Percentiles rank a stretch among this genome's conserved stretches.
Conservation (phyloP, 2,113 vertebrate genomes). For the Prunella himalayana region DNA sequence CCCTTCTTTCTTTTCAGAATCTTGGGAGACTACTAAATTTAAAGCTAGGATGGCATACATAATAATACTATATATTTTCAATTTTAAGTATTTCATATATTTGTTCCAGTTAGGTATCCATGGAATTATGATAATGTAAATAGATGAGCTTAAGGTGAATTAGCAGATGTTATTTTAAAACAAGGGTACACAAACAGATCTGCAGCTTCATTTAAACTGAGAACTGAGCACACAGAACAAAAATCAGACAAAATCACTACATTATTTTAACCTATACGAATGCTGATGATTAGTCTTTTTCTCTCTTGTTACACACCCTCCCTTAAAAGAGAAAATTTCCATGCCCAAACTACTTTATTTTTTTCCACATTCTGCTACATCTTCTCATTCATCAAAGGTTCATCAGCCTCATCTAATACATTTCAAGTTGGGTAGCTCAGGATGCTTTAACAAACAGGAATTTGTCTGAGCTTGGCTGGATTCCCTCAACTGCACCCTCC, state of each 20-base stretch:
- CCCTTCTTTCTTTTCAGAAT: neutral
- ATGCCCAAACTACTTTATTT: neutral
- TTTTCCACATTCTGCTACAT: neutral
- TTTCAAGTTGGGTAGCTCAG: neutral
- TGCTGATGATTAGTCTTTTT: neutral
- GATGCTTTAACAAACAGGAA: slow-evolving; percentile 20
- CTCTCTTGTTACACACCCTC: neutral
- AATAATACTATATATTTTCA: neutral
- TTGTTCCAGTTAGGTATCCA: neutral
- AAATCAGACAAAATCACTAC: neutral
- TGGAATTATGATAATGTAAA: neutral
- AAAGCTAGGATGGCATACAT: neutral
- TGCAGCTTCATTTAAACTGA: neutral
- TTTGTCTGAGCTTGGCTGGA: slow-evolving; percentile 19
- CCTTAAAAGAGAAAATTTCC: neutral
- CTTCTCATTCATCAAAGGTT: neutral
- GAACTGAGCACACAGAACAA: neutral
- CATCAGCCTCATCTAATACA: neutral
- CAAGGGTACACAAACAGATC: neutral
- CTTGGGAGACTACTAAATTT: neutral
- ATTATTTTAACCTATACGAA: neutral
- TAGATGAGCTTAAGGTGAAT: neutral
- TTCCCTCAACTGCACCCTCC: neutral
- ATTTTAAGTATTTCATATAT: neutral
- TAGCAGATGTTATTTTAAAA: neutral